Base-by-base conservation (phyloP, 2,797 vertebrate species). In the Oryzias dopingdopingensis region DNA sequence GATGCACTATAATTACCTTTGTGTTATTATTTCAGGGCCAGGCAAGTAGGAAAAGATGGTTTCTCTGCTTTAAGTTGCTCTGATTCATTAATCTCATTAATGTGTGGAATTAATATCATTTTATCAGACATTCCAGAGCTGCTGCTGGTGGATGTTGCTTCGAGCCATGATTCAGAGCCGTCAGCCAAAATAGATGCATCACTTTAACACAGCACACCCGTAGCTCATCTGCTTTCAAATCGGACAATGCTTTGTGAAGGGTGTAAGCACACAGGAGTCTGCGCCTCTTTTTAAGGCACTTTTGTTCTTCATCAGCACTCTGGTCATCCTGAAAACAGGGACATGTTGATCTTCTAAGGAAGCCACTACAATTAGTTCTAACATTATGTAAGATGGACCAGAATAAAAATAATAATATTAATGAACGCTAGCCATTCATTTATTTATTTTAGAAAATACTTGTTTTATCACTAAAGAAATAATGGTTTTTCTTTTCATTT, bases 11-110 rank as follows among this genome's bases (percentile, higher is more conserved):
- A 98, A 98, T 97, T 97, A 96, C 93, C 91, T 93, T 88, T 94
- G 91, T 94, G 92, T 94, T 96, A 94, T 95, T 95, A 95, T 96
- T 96, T 96, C 94, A 93, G 90, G 92, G 90, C 80, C 83, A 92
- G 92, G 93, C 93, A 93, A 92, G 94, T 87, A 90, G 86, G 87
- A 81, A 92, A 86, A 83, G 76, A 76, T 88, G 85, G 88, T 93
- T 93, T 88, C 92, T 92, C 90, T 92, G 87, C 86, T 84, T 80
- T 87, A 82, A 69, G 86, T 86, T 88, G 89, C 89, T 88, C 92
- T 91, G 93, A 92, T 95, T 93, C 95, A 98, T 98, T 98, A 95
- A 97, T 97, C 96, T 95, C 94, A 95, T 98, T 98, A 98, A 95
- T 84, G 86, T 90, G 91, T 91, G 89, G 94, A 97, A 98, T 97